Base-by-base conservation (phyloP, 1,140 invertebrate genomes). In the Holotrichia oblita region DNA sequence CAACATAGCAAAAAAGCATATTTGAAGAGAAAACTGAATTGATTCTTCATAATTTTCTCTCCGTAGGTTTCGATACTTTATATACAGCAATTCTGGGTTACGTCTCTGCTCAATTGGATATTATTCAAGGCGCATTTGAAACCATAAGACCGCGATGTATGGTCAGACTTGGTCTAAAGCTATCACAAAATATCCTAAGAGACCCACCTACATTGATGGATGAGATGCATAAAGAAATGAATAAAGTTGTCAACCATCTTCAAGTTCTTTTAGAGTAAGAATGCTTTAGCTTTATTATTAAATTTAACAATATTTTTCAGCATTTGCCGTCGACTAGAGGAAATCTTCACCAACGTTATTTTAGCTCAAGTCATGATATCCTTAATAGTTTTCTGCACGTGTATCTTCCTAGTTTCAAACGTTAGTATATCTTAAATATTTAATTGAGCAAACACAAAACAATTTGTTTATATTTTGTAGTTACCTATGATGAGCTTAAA, bases 171-270 rank as follows among this genome's bases (percentile, higher is more conserved):
- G n/a, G 61, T 44, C 59, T 81, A 34, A 48, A 22, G 10, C n/a
- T 17, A 77, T 22, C 73, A 78, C n/a, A 7, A n/a, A 14, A 59
- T n/a, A 72, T 81, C 12, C 77, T 69, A 27, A 69, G 79, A 34
- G 77, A 81, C 44, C 24, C 79, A 6, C 40, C 24, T 24, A 40
- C 59, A 40, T 59, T 81, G 14, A 61, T 76, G 42, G 41, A 73
- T 9, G 79, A 80, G 41, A 81, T 81, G 80, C 40, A 76, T 22
- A 55, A 42, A 40, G 79, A 81, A 77, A 81, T 81, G 75, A 81
- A 80, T 20, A 81, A 80, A 74, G 76, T 77, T 69, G 64, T 79
- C 64, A 40, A 77, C n/a, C 80, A 81, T 77, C 59, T 81, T 20
- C 72, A 81, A 77, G 41, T 41, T 55, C 14, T 77, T 69, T 40